Conservation (phyloP, 2,888 invertebrate species). For the Athrips mouffetella region DNA sequence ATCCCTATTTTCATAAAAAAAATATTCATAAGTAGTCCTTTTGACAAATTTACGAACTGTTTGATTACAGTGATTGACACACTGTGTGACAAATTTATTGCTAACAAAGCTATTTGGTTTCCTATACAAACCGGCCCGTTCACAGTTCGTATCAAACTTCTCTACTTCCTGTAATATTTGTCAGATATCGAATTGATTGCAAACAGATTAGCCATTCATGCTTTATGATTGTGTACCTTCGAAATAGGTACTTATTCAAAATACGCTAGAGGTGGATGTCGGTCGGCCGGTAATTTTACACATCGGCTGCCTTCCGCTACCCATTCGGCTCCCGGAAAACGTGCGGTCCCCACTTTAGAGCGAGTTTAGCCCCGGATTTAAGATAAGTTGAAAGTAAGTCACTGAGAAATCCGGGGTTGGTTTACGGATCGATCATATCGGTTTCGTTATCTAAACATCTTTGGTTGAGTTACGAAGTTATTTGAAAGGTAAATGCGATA, state of each 20-base stretch:
- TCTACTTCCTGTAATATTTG: too few relatives aligned
- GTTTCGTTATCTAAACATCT: not conserved
- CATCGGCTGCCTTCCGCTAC: constrained; percentile 14
- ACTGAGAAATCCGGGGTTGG: not conserved
- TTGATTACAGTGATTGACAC: too few relatives aligned
- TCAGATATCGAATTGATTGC: not conserved
- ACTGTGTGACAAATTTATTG: too few relatives aligned
- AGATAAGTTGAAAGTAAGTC: constrained; percentile 11
- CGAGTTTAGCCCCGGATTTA: constrained; percentile 3
- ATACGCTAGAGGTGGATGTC: constrained; percentile 1
- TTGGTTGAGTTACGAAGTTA: not conserved
- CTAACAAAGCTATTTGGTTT: too few relatives aligned
- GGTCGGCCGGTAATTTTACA: constrained; percentile 14
- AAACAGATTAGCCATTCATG: not conserved
- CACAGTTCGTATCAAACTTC: too few relatives aligned
- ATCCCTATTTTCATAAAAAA: too few relatives aligned
- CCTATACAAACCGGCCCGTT: too few relatives aligned
- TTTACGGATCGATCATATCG: not conserved
- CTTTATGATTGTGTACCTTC: not conserved
- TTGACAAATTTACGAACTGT: too few relatives aligned
- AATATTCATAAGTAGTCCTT: too few relatives aligned
- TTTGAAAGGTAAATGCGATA: not conserved
- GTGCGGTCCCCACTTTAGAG: constrained; percentile 5
- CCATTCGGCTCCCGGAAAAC: constrained; percentile 15
- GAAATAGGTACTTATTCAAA: constrained; percentile 12